phyloP scores from a whole-genome alignment of 2,797 vertebrate species.

The Hyperoplus lanceolatus region DNA sequence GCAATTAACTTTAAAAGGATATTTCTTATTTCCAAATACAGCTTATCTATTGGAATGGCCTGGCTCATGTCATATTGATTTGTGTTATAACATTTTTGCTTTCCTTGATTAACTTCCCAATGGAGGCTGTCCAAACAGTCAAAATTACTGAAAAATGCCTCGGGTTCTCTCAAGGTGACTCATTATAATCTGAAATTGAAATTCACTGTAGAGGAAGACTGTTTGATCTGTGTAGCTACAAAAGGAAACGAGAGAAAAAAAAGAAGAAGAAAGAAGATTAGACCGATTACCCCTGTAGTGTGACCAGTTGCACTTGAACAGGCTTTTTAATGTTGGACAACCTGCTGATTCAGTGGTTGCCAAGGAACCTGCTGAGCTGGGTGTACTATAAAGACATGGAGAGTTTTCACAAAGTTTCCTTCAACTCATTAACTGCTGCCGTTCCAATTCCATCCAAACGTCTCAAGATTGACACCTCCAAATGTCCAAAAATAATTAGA shows the following conservation, averaged over 20 bases:
- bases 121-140: neutral
- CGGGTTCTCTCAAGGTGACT: neutral
- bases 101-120: constrained; percentile 7
- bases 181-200: constrained; percentile 16
- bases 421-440: constrained; percentile 45
- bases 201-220: neutral
- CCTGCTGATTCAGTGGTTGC: constrained; percentile 45
- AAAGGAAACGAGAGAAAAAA: neutral
- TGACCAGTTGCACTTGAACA: neutral
- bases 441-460: constrained; percentile 12
- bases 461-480: constrained; percentile 8
- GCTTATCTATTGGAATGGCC: neutral
- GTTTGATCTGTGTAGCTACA: constrained; percentile 2
- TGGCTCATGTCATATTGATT: constrained; percentile 1
- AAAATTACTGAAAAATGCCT: neutral
- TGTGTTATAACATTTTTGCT: neutral
- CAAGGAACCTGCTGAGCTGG: constrained; percentile 33
- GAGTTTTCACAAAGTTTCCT: constrained; percentile 38
- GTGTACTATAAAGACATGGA: constrained; percentile 9
- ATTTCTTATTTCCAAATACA: neutral
- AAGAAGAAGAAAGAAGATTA: neutral
- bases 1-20: neutral
- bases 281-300: constrained; percentile 10
- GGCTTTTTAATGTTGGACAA: constrained; percentile 28
- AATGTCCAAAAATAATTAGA: neutral